Evolutionary conservation across 2,113 vertebrate species (phyloP).

Genomic region (Cyprinodon brontotheroides): DNA sequence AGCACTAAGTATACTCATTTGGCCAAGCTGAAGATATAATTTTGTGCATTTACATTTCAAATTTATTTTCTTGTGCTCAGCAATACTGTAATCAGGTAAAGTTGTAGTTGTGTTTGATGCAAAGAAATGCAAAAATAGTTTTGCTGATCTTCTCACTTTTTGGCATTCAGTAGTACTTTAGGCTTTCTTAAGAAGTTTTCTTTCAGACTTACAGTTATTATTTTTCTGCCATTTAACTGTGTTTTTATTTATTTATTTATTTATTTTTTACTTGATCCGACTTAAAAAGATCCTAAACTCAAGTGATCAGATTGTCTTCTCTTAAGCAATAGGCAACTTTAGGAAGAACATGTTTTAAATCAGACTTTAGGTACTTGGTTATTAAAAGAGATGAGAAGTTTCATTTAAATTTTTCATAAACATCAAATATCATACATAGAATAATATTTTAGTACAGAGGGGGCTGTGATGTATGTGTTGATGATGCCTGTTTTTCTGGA

Average conservation of each 20-base stretch:
- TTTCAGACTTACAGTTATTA: background rate
- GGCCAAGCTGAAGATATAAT: constrained; percentile 18
- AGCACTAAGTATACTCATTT: constrained; percentile 23
- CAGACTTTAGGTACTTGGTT: background rate
- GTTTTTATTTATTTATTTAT: too few relatives aligned
- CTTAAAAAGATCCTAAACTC: background rate
- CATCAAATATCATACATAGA: background rate
- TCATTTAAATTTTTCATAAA: too few relatives aligned
- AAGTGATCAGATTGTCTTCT: background rate
- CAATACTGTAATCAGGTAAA: background rate
- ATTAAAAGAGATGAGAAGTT: background rate
- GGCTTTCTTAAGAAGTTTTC: background rate
- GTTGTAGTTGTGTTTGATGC: background rate
- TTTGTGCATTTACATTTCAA: background rate
- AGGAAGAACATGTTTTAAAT: background rate
- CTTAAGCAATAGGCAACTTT: background rate
- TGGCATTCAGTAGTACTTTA: too few relatives aligned
- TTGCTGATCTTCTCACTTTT: too few relatives aligned
- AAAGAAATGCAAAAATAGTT: background rate
- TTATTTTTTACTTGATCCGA: background rate
- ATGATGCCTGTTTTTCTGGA: too few relatives aligned
- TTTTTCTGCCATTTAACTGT: too few relatives aligned
- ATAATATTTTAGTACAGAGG: background rate
- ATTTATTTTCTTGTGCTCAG: background rate
- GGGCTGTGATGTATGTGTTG: too few relatives aligned